Percentiles rank a stretch among this genome's conserved stretches.
phyloP scores from a whole-genome alignment of 2,797 vertebrate species.

The Pangasius macronema region DNA sequence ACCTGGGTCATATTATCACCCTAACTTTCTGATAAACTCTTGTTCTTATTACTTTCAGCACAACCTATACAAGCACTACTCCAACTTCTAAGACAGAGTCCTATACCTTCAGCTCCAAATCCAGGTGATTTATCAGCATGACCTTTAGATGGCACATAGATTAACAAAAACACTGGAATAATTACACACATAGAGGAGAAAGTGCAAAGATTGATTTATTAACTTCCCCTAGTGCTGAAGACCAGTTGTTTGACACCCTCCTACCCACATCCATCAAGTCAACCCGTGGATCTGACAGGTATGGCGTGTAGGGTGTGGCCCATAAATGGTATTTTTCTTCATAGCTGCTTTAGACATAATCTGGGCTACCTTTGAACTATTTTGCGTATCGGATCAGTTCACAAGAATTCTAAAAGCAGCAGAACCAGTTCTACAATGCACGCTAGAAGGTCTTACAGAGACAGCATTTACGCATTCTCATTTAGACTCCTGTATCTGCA shows the following conservation, averaged over 20 bases:
- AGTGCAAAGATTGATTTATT: constrained; percentile 2
- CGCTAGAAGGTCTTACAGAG: constrained; percentile 64
- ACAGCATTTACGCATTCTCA: constrained; percentile 68
- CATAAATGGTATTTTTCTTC: constrained; percentile 6
- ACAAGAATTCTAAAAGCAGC: constrained; percentile 69
- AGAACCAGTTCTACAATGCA: constrained; percentile 65
- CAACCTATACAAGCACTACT: constrained; percentile 56
- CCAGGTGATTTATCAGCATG: constrained; percentile 58
- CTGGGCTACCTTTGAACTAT: constrained; percentile 28
- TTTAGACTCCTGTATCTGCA: constrained; percentile 9
- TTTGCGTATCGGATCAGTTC: constrained; percentile 58
- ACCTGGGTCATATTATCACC: neutral
- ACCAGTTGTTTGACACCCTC: constrained; percentile 48
- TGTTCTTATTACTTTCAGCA: constrained; percentile 49
- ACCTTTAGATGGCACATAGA: neutral
- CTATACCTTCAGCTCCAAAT: constrained; percentile 57
- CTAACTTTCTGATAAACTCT: neutral
- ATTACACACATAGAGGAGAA: neutral
- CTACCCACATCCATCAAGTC: constrained; percentile 46
- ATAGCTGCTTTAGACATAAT: neutral
- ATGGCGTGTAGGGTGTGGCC: constrained; percentile 18
- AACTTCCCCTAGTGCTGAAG: constrained; percentile 56
- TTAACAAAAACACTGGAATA: neutral
- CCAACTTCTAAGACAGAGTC: constrained; percentile 59
- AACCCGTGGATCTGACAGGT: constrained; percentile 58